Conservation (phyloP, 2,888 invertebrate species). For the Fabriciana adippe region DNA sequence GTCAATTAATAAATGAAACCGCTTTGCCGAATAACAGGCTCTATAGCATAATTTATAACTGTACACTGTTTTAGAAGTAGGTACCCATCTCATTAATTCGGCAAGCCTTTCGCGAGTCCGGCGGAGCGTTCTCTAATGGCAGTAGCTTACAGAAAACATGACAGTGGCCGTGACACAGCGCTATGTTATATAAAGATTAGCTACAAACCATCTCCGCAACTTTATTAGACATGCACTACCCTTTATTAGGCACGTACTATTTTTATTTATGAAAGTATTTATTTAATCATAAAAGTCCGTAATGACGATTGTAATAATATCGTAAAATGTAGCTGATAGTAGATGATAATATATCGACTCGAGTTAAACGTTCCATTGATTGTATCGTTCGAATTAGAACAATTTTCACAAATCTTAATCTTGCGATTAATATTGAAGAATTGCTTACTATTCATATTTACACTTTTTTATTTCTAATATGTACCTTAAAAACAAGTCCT, state of each 20-base stretch:
- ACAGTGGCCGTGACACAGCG: not conserved
- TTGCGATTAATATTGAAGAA: no score
- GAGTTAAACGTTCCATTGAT: constrained; percentile 24
- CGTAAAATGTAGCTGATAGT: constrained; percentile 23
- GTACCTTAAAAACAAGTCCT: no score
- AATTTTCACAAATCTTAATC: not conserved
- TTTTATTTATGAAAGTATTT: not conserved
- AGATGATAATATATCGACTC: constrained; percentile 18
- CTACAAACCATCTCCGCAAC: not conserved
- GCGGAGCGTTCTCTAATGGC: constrained; percentile 10
- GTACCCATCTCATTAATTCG: constrained; percentile 31
- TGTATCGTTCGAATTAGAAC: not conserved
- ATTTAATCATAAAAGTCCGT: constrained; percentile 22
- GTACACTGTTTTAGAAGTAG: constrained; percentile 15
- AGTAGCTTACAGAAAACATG: not conserved
- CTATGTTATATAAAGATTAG: not conserved
- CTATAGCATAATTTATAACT: constrained; percentile 14
- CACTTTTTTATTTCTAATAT: no score
- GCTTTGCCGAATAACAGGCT: constrained; percentile 17
- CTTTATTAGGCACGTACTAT: not conserved
- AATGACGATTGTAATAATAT: constrained; percentile 16
- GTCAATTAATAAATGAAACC: not conserved
- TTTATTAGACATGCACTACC: no score
- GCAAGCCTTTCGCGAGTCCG: constrained; percentile 21
- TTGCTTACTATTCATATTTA: no score